Percentiles rank a stretch among this genome's conserved stretches.
These are phyloP conservation scores for Esperia sulphurella DNA, from an alignment of 2,888 invertebrate species.

Conservation along the genomic window DNA sequence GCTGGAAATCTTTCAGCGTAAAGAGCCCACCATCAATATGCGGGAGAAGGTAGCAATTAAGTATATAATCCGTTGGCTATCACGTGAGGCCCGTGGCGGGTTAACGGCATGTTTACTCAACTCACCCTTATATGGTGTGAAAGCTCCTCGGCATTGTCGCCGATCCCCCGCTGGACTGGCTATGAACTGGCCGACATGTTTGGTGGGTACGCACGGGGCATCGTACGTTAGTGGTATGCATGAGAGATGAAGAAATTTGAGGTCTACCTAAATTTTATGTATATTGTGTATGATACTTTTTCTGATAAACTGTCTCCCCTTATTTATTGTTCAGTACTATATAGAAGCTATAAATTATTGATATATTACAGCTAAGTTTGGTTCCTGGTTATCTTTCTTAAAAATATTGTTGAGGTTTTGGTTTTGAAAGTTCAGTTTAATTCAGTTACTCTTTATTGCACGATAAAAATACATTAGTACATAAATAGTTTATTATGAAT, in stretches of 20 bases:
- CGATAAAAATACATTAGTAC: no score
- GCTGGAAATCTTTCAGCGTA: conserved; percentile 25
- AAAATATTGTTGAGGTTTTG: no score
- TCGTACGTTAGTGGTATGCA: conserved; percentile 30
- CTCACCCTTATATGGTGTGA: conserved; percentile 71
- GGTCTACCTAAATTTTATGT: not conserved
- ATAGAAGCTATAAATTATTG: no score
- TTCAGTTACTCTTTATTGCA: no score
- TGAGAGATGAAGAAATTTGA: conserved; percentile 24
- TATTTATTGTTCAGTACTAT: no score
- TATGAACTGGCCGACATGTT: conserved; percentile 43
- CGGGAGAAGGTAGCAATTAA: conserved; percentile 63
- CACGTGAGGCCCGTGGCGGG: conserved; percentile 50
- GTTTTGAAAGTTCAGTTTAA: no score
- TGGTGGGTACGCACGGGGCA: conserved; percentile 31
- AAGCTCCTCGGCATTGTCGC: conserved; percentile 72
- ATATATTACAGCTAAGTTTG: no score
- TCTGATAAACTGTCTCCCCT: no score
- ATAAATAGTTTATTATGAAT: no score
- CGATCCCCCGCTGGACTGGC: conserved; percentile 49
- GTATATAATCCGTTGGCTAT: conserved; percentile 65
- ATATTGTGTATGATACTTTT: no score
- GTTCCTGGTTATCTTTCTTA: no score
- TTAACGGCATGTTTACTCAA: conserved; percentile 68
- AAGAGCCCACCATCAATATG: conserved; percentile 41